Evolutionary conservation across 2,888 invertebrate genomes (phyloP).

Genomic region (Mimumesa dahlbomi): DNA sequence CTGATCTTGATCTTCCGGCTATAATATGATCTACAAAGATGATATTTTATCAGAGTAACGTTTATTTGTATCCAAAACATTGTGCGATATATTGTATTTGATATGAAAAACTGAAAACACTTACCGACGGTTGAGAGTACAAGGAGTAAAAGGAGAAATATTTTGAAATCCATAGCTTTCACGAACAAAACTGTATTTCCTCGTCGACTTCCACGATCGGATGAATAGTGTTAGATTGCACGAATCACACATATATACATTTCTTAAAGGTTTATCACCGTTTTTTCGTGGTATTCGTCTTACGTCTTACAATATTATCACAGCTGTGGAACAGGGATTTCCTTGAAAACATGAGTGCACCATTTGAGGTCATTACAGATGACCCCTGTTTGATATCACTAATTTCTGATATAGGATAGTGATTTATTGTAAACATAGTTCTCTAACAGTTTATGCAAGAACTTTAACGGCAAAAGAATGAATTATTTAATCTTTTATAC

Average conservation of each 20-base stretch:
- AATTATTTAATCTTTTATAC: too few species aligned
- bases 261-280: conserved; percentile 11
- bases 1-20: too few species aligned
- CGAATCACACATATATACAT: neutral
- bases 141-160: conserved; percentile 13
- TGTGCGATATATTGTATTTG: too few species aligned
- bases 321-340: conserved; percentile 1
- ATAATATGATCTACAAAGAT: conserved; percentile 4
- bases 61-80: neutral
- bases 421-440: too few species aligned
- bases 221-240: neutral
- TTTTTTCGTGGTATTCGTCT: conserved; percentile 2
- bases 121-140: conserved; percentile 19
- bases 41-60: neutral
- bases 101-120: neutral
- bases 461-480: too few species aligned
- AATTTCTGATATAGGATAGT: neutral
- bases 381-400: conserved; percentile 30
- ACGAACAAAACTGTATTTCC: neutral
- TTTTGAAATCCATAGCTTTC: conserved; percentile 22
- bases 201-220: neutral
- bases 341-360: neutral
- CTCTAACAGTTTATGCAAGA: too few species aligned
- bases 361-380: conserved; percentile 28
- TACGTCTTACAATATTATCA: conserved; percentile 20